phyloP scores from a whole-genome alignment of 2,888 invertebrate genomes.

The Lycia hirtaria region DNA sequence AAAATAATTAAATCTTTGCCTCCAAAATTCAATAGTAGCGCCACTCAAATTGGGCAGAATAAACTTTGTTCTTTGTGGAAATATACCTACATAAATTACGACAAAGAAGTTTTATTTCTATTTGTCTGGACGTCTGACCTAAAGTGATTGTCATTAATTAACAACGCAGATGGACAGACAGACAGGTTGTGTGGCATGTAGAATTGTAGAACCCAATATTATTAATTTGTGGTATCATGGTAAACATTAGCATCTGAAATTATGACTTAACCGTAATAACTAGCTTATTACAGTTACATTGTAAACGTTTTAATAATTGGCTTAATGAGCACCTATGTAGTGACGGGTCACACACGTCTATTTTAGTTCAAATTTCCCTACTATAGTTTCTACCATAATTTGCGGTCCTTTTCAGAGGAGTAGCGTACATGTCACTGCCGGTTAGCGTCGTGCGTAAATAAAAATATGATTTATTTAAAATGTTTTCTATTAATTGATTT shows the following conservation, averaged over 20 bases:
- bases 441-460: no score
- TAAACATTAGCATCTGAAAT: constrained; percentile 31
- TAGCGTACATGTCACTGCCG: no score
- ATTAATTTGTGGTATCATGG: constrained; percentile 29
- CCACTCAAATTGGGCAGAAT: no score
- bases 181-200: constrained; percentile 56
- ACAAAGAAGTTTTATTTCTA: background rate
- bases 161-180: constrained; percentile 50
- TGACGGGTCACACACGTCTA: background rate
- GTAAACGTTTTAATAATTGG: background rate
- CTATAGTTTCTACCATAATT: no score
- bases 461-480: no score
- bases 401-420: no score
- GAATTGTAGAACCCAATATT: constrained; percentile 46
- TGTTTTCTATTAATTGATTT: no score
- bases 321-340: background rate
- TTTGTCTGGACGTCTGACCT: constrained; percentile 46
- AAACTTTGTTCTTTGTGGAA: no score
- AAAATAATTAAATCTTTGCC: no score
- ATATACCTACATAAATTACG: no score
- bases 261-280: background rate
- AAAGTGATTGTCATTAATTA: constrained; percentile 60
- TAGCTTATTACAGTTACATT: background rate
- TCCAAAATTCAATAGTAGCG: no score
- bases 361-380: no score